Evolutionary conservation across 1,140 invertebrate genomes (phyloP).

Genomic region (Ectropis grisescens): DNA sequence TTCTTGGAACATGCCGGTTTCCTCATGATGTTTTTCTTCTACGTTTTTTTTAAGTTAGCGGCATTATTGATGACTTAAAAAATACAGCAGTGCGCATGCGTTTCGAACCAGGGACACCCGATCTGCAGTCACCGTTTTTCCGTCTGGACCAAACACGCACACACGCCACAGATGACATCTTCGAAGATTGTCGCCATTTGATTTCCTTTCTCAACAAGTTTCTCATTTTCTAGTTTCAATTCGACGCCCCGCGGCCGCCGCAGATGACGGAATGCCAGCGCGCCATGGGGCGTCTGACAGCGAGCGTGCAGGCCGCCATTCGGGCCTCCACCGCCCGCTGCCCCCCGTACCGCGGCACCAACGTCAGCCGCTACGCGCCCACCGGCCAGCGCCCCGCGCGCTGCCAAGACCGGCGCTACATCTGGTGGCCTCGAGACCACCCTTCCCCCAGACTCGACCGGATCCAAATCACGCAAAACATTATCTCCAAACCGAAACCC

Average conservation of each 20-base stretch:
- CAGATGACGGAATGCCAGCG: slow-evolving; percentile 35
- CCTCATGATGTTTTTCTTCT: no score
- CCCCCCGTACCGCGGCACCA: slow-evolving; percentile 43
- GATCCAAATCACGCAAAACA: slow-evolving; percentile 20
- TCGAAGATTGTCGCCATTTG: no score
- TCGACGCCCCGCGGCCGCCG: slow-evolving; percentile 36
- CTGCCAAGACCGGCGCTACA: slow-evolving; percentile 31
- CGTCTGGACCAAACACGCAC: no score
- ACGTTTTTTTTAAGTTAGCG: no score
- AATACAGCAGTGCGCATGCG: no score
- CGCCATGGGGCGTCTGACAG: slow-evolving; percentile 39
- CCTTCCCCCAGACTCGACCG: slow-evolving; percentile 26
- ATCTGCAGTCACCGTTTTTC: no score
- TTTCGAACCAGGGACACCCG: no score
- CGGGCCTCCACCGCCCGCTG: slow-evolving; percentile 37
- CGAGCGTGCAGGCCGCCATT: slow-evolving; percentile 44
- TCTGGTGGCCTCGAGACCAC: slow-evolving; percentile 46
- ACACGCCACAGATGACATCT: no score
- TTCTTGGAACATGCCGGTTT: no score
- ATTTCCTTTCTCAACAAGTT: not conserved
- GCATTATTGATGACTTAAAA: no score
- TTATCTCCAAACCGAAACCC: slow-evolving; percentile 2
- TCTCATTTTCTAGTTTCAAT: slow-evolving; percentile 47
- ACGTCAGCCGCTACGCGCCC: slow-evolving; percentile 47
- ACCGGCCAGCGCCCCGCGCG: slow-evolving; percentile 39